Conservation (phyloP, 2,797 vertebrate genomes). For the Characodon lateralis region DNA sequence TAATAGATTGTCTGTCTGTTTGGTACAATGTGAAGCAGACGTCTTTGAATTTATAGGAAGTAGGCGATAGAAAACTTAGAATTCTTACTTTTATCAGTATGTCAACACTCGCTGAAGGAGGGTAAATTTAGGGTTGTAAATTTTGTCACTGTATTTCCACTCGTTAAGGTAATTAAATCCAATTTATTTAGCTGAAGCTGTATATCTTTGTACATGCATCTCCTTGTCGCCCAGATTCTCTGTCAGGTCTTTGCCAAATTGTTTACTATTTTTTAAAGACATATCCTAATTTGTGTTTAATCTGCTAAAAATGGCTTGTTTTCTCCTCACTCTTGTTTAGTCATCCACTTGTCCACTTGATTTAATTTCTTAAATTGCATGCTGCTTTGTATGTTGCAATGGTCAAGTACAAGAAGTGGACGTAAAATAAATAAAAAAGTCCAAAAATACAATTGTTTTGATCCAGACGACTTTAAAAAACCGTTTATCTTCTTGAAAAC, state of each 20-base stretch:
- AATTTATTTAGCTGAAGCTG: not conserved
- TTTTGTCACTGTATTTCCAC: not conserved
- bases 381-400: not conserved
- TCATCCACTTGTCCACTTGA: not conserved
- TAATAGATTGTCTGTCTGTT: not conserved
- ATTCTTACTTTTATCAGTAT: not conserved
- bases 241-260: not conserved
- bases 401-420: not conserved
- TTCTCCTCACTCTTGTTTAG: not conserved
- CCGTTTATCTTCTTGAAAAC: not conserved
- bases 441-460: not conserved
- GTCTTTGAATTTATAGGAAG: not conserved
- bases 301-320: not conserved
- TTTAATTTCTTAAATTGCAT: not conserved
- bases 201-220: not conserved
- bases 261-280: not conserved
- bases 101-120: not conserved
- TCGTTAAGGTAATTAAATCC: not conserved
- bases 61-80: not conserved
- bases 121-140: not conserved
- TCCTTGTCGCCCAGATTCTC: not conserved
- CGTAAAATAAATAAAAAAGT: not conserved
- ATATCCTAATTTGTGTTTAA: not conserved
- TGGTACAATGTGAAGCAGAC: not conserved
- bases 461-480: not conserved